These are phyloP conservation scores for Aphelinus atriplicis DNA, from an alignment of 1,140 invertebrate species.

Conservation along the genomic window DNA sequence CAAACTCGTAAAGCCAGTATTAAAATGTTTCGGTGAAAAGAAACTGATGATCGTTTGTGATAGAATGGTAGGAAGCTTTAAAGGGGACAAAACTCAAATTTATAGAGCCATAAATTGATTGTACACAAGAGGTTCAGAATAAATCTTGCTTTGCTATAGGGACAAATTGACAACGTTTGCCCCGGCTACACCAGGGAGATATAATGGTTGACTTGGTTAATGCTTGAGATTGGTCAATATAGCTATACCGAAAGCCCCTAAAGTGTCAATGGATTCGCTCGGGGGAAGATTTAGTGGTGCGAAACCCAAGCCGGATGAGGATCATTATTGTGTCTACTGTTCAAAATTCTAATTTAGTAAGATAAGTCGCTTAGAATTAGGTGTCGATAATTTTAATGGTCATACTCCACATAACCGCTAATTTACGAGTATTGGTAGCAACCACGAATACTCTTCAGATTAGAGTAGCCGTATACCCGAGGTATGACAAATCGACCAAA, in stretches of 20 bases:
- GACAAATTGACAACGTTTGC: slow-evolving; percentile 24
- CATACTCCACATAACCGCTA: neutral
- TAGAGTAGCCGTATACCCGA: no score
- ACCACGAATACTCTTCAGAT: no score
- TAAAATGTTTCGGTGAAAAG: no score
- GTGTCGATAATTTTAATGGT: neutral
- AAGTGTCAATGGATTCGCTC: slow-evolving; percentile 2
- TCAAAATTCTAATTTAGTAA: slow-evolving; percentile 15
- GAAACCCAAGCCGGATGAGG: slow-evolving; percentile 15
- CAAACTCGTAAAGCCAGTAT: no score
- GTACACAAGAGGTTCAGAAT: neutral
- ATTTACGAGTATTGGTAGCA: neutral
- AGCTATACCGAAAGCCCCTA: slow-evolving; percentile 13
- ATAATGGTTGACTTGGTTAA: slow-evolving; percentile 5
- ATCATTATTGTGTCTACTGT: slow-evolving; percentile 8
- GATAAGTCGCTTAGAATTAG: neutral
- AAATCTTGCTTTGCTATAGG: slow-evolving; percentile 13
- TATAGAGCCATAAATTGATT: neutral
- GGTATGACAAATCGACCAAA: no score
- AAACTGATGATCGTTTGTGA: no score
- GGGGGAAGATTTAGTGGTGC: neutral
- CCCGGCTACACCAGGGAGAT: neutral
- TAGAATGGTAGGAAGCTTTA: no score
- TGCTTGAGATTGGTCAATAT: neutral
- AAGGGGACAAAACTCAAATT: neutral